phyloP scores from a whole-genome alignment of 2,113 vertebrate species.

The Odocoileus hemionus region DNA sequence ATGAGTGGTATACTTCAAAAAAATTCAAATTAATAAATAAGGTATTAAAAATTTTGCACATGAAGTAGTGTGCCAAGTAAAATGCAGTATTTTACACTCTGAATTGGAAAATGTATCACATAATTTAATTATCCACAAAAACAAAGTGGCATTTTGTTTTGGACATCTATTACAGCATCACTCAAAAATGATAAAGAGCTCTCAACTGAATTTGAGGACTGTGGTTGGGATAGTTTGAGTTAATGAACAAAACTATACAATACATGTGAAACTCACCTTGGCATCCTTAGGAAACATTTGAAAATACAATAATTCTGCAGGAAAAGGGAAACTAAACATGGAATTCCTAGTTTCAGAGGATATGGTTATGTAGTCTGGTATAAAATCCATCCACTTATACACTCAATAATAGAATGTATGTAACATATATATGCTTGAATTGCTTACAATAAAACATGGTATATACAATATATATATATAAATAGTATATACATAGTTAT shows the following conservation, averaged over 20 bases:
- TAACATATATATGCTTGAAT: neutral
- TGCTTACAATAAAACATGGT: neutral
- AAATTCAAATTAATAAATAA: neutral
- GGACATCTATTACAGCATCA: neutral
- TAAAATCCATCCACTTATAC: neutral
- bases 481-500: neutral
- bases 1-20: neutral
- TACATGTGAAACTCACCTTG: neutral
- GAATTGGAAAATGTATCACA: neutral
- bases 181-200: neutral
- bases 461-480: neutral
- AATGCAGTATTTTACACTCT: neutral
- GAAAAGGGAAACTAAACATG: neutral
- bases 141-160: neutral
- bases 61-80: neutral
- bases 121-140: neutral
- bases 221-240: neutral
- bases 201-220: neutral
- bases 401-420: neutral
- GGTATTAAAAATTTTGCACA: neutral
- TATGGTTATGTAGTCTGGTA: neutral
- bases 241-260: neutral
- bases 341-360: neutral
- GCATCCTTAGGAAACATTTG: neutral
- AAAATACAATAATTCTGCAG: neutral